These are phyloP conservation scores for Cherax destructor DNA, from an alignment of 1,140 invertebrate species.

Conservation along the genomic window DNA sequence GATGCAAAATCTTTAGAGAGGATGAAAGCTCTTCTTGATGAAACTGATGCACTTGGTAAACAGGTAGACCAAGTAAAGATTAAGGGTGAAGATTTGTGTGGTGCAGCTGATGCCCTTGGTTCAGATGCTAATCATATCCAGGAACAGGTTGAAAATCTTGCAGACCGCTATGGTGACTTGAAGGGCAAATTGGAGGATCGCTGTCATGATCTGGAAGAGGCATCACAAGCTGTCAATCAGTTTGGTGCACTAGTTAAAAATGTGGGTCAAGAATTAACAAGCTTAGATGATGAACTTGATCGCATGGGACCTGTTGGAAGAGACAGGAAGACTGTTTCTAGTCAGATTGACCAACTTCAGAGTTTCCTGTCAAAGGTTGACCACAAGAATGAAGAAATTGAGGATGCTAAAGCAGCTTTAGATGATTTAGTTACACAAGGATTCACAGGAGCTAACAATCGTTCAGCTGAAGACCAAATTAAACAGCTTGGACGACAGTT, in stretches of 20 bases:
- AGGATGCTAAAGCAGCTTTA: conserved; percentile 83
- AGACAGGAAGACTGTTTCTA: conserved; percentile 88
- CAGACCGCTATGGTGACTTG: conserved; percentile 87
- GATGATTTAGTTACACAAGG: conserved; percentile 88
- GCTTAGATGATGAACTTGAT: conserved; percentile 90
- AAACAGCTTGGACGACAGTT: conserved; percentile 86
- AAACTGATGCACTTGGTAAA: conserved; percentile 84
- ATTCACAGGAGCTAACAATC: conserved; percentile 78
- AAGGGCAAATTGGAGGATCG: conserved; percentile 86
- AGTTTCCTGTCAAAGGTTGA: conserved; percentile 81
- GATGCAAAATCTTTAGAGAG: conserved; percentile 89
- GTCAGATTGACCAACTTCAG: conserved; percentile 88
- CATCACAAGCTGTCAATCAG: conserved; percentile 88
- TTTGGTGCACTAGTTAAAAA: conserved; percentile 91
- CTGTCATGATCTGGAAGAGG: conserved; percentile 88
- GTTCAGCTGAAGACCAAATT: conserved; percentile 80
- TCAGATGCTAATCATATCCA: conserved; percentile 85
- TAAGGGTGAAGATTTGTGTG: conserved; percentile 84
- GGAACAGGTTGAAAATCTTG: conserved; percentile 86
- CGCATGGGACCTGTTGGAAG: conserved; percentile 88
- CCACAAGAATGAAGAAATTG: conserved; percentile 81
- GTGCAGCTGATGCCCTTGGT: conserved; percentile 80
- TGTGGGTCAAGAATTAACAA: conserved; percentile 84
- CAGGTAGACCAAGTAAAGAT: conserved; percentile 84
- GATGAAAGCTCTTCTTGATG: conserved; percentile 86